Evolutionary conservation across 2,113 vertebrate genomes (phyloP), one percentile per base, ranked within the genome.

Genomic region (Pseudonaja textilis): DNA sequence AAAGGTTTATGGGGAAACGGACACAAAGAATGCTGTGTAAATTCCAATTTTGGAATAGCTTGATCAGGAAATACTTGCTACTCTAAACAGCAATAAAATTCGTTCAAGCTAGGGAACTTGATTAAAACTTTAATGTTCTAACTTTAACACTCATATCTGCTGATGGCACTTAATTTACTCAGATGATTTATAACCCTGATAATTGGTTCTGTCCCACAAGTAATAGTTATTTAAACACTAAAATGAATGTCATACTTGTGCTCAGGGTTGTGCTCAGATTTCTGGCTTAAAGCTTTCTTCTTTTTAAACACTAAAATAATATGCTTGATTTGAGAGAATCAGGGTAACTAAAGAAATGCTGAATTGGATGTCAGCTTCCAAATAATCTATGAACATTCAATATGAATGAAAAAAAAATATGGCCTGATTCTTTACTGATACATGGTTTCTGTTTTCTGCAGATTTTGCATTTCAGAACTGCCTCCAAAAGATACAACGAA

Each of bases 21-120:
- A 5, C 74, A 85, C 39, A 47, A 29, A 69, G 59, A 20, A 56
- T 59, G 42, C 54, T 54, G 26, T 39, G 16, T 61, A 69, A 88
- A 54, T 11, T 87, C 56, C 45, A 85, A 39, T 50, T 59, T 85
- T 18, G 69, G 50, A 57, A 11, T 52, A 39, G 34, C 54, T 86
- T 86, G 34, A 92, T 89, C 29, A 54, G n/a, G 64, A 92, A 85
- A 39, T 29, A 52, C 14, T 90, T 87, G 57, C 85, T 90, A 54
- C 47, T 90, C 10, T 90, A 88, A 88, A 54, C 6, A 55, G 42
- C 42, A 90, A 81, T 57, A 85, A 92, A 81, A 9, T 16, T 50
- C 85, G 10, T 52, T 47, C 3, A 90, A 88, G 74, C 52, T 57
- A 50, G 54, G 52, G 18, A 74, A 56, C 5, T 74, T 57, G 14